These are phyloP conservation scores for Eupelmus urozonus DNA, from an alignment of 2,888 invertebrate species.

Conservation along the genomic window DNA sequence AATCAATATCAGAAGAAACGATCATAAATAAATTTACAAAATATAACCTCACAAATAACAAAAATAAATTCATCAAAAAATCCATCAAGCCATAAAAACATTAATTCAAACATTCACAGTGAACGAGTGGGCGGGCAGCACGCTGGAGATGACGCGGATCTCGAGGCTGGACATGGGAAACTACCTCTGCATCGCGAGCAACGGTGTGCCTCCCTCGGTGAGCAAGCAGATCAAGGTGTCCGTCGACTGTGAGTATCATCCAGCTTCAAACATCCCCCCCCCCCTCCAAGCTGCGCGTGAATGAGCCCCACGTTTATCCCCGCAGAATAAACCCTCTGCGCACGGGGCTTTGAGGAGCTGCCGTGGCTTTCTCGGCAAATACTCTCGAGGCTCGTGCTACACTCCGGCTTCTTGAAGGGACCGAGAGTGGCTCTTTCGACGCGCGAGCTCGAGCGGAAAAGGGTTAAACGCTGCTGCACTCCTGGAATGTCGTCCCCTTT, in stretches of 20 bases:
- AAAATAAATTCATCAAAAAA: too few relatives aligned
- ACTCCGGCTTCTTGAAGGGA: conserved; percentile 10
- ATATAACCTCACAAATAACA: neutral
- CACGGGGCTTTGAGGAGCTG: conserved; percentile 32
- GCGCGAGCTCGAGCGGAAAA: too few relatives aligned
- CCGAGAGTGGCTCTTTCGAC: conserved; percentile 6
- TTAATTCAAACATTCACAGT: conserved; percentile 84
- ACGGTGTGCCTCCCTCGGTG: conserved; percentile 92
- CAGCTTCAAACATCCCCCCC: too few relatives aligned
- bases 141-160: conserved; percentile 89
- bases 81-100: too few relatives aligned
- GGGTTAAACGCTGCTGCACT: too few relatives aligned
- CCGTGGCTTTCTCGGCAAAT: conserved; percentile 49
- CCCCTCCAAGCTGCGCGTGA: too few relatives aligned
- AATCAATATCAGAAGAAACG: too few relatives aligned
- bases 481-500: too few relatives aligned
- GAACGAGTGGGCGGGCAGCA: conserved; percentile 90
- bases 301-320: conserved; percentile 17
- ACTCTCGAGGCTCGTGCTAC: conserved; percentile 30
- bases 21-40: neutral
- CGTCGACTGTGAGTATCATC: conserved; percentile 92
- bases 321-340: conserved; percentile 35
- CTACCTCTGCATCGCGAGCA: conserved; percentile 92
- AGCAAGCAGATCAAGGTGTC: conserved; percentile 95
- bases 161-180: conserved; percentile 94